Evolutionary conservation across 2,113 vertebrate genomes (phyloP).

Genomic region (Campylomormyrus numenius): DNA sequence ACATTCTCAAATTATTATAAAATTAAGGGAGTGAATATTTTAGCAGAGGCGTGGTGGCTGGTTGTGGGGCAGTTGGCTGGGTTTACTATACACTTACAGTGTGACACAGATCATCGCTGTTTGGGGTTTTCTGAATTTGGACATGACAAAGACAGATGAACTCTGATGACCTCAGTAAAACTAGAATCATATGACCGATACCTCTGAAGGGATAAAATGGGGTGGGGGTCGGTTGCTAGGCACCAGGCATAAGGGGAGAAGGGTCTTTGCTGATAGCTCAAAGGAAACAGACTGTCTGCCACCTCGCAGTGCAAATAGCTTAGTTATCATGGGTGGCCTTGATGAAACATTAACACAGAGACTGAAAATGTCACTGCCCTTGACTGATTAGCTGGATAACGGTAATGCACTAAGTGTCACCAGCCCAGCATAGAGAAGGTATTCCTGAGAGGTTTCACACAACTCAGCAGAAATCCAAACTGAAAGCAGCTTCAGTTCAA

Average conservation of each 20-base stretch:
- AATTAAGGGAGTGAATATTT: background rate
- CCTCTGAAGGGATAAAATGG: background rate
- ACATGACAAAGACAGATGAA: background rate
- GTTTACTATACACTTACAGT: background rate
- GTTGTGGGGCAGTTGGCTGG: background rate
- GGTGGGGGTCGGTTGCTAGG: constrained; percentile 1
- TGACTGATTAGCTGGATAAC: background rate
- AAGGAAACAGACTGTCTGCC: background rate
- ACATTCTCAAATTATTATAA: background rate
- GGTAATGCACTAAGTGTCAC: background rate
- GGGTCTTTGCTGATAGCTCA: background rate
- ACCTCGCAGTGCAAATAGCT: background rate
- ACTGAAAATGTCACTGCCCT: background rate
- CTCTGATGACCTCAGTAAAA: background rate
- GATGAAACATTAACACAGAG: background rate
- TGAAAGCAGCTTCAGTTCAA: background rate
- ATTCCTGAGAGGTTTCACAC: background rate
- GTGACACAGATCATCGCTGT: background rate
- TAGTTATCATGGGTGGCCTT: background rate
- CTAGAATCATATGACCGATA: constrained; percentile 25
- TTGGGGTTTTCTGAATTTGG: background rate
- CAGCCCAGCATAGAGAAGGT: background rate
- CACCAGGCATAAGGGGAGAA: background rate
- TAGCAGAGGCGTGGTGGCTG: background rate
- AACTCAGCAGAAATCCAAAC: background rate